Conservation (phyloP, 2,113 vertebrate species). For the Gavialis gangeticus region DNA sequence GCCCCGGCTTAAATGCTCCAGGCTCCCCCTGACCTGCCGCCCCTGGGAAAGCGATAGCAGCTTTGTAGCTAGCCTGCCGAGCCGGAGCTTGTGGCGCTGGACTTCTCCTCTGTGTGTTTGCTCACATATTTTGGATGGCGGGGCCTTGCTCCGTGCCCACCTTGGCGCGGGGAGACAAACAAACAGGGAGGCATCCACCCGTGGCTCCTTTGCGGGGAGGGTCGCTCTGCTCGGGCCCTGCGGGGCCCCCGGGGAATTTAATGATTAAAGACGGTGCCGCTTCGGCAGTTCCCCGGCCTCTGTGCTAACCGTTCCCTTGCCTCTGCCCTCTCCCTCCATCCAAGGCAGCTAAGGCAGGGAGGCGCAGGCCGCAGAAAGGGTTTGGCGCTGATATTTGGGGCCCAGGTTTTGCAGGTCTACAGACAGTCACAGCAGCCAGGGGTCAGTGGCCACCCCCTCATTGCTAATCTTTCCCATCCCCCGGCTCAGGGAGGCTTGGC, state of each 20-base stretch:
- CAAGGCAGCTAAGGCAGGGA: no score
- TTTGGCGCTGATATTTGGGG: no score
- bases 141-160: not conserved
- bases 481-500: no score
- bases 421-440: no score
- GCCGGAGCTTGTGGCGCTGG: not conserved
- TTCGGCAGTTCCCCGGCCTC: no score
- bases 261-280: not conserved
- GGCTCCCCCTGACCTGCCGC: rapidly evolving
- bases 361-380: no score
- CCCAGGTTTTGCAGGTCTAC: no score
- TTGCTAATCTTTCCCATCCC: no score
- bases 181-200: not conserved
- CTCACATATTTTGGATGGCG: not conserved
- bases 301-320: not conserved
- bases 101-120: not conserved
- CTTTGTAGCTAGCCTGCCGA: not conserved
- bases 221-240: not conserved
- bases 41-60: not conserved
- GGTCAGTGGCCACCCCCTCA: no score
- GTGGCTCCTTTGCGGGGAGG: not conserved
- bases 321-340: not conserved
- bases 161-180: not conserved
- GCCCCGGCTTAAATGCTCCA: not conserved
- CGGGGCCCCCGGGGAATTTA: rapidly evolving